Conservation (phyloP, 2,888 invertebrate genomes). For the Lacanobia oleracea region DNA sequence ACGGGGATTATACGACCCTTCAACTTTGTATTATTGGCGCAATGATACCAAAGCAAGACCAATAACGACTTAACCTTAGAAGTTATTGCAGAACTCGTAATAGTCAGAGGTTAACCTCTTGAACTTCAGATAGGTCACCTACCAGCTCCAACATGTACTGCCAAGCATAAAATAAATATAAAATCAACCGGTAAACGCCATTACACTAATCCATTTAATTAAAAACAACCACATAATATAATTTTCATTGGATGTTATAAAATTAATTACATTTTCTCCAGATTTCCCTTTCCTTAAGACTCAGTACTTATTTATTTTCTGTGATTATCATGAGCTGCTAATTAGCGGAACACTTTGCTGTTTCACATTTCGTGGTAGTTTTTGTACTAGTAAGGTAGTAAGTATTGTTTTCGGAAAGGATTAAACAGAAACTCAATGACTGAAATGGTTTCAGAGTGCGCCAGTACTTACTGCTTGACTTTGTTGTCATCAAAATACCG, state of each 20-base stretch:
- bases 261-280: slow-evolving; percentile 39
- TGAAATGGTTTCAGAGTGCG: no score
- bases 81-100: neutral
- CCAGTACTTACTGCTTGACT: no score
- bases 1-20: no score
- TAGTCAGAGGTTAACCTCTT: no score
- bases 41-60: neutral
- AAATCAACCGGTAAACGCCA: neutral
- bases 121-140: neutral
- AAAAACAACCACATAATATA: slow-evolving; percentile 21
- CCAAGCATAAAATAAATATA: neutral
- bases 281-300: slow-evolving; percentile 31
- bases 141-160: neutral
- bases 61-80: neutral
- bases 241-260: slow-evolving; percentile 35
- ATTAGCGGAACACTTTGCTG: slow-evolving; percentile 23
- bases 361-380: no score
- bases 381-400: no score
- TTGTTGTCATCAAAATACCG: no score
- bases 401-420: no score
- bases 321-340: slow-evolving; percentile 13
- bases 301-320: slow-evolving; percentile 17
- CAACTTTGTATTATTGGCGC: neutral
- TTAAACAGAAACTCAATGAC: no score
- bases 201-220: slow-evolving; percentile 3